A percentile compares a stretch with the other conserved stretches of the same genome.
Evolutionary conservation across 2,797 vertebrate genomes (phyloP).

Genomic region (Gadopsis bispinosus): DNA sequence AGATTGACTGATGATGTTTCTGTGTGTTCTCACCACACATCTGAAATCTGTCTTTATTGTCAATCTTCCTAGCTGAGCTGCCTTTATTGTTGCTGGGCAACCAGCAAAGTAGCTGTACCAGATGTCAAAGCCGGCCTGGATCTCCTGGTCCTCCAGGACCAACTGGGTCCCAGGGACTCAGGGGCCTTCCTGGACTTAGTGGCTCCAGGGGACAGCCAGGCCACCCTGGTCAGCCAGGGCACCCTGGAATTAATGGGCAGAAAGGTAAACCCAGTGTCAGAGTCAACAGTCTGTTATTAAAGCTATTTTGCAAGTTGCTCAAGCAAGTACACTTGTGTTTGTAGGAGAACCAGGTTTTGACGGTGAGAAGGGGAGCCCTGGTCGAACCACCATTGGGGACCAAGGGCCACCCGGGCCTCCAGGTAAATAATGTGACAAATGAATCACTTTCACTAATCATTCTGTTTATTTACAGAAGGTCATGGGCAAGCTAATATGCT

Average conservation of each 20-base stretch:
- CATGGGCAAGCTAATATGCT: neutral
- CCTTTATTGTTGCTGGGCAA: constrained; percentile 87
- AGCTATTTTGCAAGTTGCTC: neutral
- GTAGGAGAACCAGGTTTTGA: constrained; percentile 90
- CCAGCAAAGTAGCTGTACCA: constrained; percentile 89
- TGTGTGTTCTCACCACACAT: neutral
- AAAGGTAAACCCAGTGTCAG: constrained; percentile 86
- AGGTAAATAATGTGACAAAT: constrained; percentile 81
- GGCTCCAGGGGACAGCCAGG: constrained; percentile 90
- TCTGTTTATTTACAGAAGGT: constrained; percentile 3
- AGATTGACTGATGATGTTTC: constrained; percentile 19
- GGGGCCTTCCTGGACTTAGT: constrained; percentile 90
- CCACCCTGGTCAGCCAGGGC: constrained; percentile 87
- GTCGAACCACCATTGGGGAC: constrained; percentile 88
- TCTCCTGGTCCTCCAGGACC: constrained; percentile 88
- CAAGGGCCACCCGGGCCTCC: constrained; percentile 90
- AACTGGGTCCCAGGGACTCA: constrained; percentile 87
- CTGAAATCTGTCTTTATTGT: constrained; percentile 44
- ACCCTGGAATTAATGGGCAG: constrained; percentile 87
- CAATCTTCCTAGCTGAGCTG: constrained; percentile 88
- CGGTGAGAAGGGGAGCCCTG: constrained; percentile 91
- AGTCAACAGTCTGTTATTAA: neutral
- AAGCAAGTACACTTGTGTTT: constrained; percentile 50
- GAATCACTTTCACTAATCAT: neutral
- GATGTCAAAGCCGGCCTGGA: constrained; percentile 87